Base-by-base conservation (phyloP, 2,888 invertebrate genomes). In the Cephalotes varians region DNA sequence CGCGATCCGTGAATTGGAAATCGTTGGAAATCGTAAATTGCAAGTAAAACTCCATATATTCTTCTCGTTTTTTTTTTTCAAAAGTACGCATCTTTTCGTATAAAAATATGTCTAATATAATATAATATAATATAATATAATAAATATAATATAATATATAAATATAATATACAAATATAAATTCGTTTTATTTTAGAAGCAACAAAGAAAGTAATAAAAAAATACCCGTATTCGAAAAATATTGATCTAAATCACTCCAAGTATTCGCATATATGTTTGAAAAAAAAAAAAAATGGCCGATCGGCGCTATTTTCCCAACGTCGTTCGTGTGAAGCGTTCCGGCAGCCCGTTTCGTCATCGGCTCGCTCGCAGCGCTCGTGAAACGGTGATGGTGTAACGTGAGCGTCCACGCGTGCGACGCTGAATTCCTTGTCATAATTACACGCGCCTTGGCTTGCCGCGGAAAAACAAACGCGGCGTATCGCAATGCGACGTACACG, bases 311-410 rank as follows among this genome's bases (percentile, higher is more conserved):
- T 67, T 73, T 77, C 21, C 18, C 60, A 15, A n/a, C 10, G 21
- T 62, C 21, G 21, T 37, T 37, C 21, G 10, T 72, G 37, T 72
- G 76, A 86, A 87, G 81, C 82, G 82, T 64, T 88, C 56, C 67
- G 82, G 86, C 31, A 21, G 9, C 4, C 69, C 82, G 49, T 69
- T 85, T 86, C 83, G 73, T 44, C 72, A 47, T 64, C 79, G 40
- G 18, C n/a, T n/a, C 80, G 84, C 83, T 83, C 84, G 80, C 58
- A 47, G 28, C 76, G 54, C 56, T 80, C 80, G 77, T 65, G 21
- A 44, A 86, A 37, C 64, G 31, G 47, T 77, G 76, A 56, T 82
- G 62, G 51, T 44, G 67, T 58, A 81, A 64, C 31, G 18, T 40
- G 44, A 73, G 40, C 31, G 47, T 44, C 37, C 56, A 62, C 15